A percentile compares a stretch with the other conserved stretches of the same genome.
Conservation (phyloP, 1,140 invertebrate species). For the Lucilia sericata region DNA sequence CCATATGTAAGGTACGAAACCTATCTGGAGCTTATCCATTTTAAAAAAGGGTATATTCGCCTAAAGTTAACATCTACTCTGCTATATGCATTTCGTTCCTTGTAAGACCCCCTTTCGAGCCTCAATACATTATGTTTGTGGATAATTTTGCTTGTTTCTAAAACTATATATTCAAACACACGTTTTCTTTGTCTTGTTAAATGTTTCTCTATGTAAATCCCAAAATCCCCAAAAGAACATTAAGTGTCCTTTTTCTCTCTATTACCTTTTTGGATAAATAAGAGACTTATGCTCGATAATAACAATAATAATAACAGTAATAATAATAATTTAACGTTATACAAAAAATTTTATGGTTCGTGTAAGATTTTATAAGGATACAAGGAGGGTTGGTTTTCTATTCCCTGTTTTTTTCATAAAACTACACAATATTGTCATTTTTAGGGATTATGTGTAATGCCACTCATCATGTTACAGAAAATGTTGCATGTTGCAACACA, state of each 20-base stretch:
- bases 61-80: too few relatives aligned
- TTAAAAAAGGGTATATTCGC: too few relatives aligned
- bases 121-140: too few relatives aligned
- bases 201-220: neutral
- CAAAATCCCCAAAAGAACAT: neutral
- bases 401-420: neutral
- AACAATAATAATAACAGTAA: slow-evolving; percentile 14
- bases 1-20: too few relatives aligned
- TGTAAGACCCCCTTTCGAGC: too few relatives aligned
- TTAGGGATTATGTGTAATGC: slow-evolving; percentile 35
- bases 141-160: too few relatives aligned
- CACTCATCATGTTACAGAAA: slow-evolving; percentile 3
- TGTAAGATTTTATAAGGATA: neutral
- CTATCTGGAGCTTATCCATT: too few relatives aligned
- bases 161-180: too few relatives aligned
- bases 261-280: neutral
- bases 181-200: too few relatives aligned
- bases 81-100: too few relatives aligned
- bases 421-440: slow-evolving; percentile 19
- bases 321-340: neutral
- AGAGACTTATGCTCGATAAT: slow-evolving; percentile 10
- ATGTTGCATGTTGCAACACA: neutral
- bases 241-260: neutral
- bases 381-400: neutral
- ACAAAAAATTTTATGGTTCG: neutral